Evolutionary conservation across 2,797 vertebrate genomes (phyloP).

Genomic region (Intellagama lesueurii): DNA sequence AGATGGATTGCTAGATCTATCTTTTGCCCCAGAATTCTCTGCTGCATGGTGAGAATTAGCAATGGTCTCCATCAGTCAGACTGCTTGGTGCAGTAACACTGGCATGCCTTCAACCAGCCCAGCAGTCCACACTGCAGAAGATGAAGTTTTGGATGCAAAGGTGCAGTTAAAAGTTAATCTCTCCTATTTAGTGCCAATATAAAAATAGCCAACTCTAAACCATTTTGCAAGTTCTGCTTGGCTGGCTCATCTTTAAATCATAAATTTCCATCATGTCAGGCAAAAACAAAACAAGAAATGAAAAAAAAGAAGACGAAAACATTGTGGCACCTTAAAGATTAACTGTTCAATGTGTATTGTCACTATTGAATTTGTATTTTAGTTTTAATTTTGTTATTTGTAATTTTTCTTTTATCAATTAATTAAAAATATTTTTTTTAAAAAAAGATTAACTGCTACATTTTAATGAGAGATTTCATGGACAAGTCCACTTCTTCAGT

Average conservation of each 20-base stretch:
- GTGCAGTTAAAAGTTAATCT: not conserved
- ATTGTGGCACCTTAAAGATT: too few relatives aligned
- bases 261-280: conserved; percentile 6
- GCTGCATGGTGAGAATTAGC: not conserved
- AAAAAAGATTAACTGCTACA: too few relatives aligned
- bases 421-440: too few relatives aligned
- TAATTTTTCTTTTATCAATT: too few relatives aligned
- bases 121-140: not conserved
- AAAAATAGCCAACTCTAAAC: conserved; percentile 26
- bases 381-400: too few relatives aligned
- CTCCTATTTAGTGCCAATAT: conserved; percentile 4
- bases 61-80: not conserved
- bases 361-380: too few relatives aligned
- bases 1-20: too few relatives aligned
- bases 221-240: conserved; percentile 39
- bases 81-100: not conserved
- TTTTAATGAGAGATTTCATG: too few relatives aligned
- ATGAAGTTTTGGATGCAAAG: not conserved
- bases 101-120: not conserved
- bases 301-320: too few relatives aligned
- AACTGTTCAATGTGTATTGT: too few relatives aligned
- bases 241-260: conserved; percentile 12
- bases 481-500: too few relatives aligned
- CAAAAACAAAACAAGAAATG: too few relatives aligned
- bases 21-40: not conserved